phyloP scores from a whole-genome alignment of 2,888 invertebrate genomes.

The Pseudococcus jackbeardsleyi region DNA sequence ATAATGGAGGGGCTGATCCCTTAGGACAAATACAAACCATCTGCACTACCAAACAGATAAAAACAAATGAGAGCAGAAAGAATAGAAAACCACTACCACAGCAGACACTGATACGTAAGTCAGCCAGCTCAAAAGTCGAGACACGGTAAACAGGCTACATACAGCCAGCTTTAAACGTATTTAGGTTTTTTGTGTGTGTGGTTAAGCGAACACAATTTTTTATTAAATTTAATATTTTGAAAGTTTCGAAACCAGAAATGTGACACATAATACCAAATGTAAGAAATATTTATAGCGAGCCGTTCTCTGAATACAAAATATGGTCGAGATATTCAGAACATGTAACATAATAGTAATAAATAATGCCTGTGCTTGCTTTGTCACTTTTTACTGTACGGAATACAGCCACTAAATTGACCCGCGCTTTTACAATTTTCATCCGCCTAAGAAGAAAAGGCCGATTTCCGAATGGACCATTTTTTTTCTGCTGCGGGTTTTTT shows the following conservation, averaged over 20 bases:
- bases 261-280: conserved; percentile 62
- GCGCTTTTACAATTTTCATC: background rate
- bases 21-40: no score
- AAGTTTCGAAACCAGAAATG: conserved; percentile 63
- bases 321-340: conserved; percentile 61
- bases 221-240: conserved; percentile 62
- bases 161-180: conserved; percentile 24
- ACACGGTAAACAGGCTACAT: conserved; percentile 24
- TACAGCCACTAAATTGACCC: conserved; percentile 51
- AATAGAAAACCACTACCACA: no score
- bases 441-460: no score
- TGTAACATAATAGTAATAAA: conserved; percentile 63
- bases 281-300: conserved; percentile 63
- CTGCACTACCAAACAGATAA: no score
- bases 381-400: conserved; percentile 51
- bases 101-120: no score
- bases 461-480: no score
- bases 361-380: conserved; percentile 59
- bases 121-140: background rate
- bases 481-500: no score
- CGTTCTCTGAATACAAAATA: conserved; percentile 58
- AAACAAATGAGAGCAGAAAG: no score
- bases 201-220: conserved; percentile 58
- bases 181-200: conserved; percentile 33
- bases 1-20: no score